Conservation (phyloP, 2,797 vertebrate species). For the Falco columbarius region DNA sequence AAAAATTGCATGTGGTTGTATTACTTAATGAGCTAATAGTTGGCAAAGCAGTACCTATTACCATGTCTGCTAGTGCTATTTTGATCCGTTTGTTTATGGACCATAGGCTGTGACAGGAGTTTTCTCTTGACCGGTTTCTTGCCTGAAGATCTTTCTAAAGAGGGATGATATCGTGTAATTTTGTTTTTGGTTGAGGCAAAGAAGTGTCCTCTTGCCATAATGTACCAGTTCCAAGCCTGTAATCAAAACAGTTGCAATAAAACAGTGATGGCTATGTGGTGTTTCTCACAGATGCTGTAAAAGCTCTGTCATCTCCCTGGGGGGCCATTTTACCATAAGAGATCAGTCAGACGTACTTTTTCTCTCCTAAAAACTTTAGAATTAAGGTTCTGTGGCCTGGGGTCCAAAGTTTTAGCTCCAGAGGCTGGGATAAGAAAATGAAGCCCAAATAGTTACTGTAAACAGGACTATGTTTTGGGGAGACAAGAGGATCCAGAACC, state of each 20-base stretch:
- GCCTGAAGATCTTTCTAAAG: neutral
- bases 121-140: neutral
- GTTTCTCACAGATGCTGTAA: conserved; percentile 7
- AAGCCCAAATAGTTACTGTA: neutral
- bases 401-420: neutral
- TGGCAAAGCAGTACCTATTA: neutral
- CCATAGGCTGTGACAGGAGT: neutral
- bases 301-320: neutral
- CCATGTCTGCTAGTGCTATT: neutral
- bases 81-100: neutral
- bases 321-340: neutral
- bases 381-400: neutral
- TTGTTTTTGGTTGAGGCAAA: neutral
- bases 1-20: neutral
- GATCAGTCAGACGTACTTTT: neutral
- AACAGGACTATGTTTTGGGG: neutral
- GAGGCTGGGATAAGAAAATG: neutral
- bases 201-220: neutral
- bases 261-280: neutral
- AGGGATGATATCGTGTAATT: neutral
- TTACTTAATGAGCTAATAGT: neutral
- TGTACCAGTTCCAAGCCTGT: neutral
- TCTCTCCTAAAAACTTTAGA: neutral
- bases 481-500: neutral
- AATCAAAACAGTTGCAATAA: neutral